Evolutionary conservation across 2,888 invertebrate species (phyloP).

Genomic region (Norana najaformis): DNA sequence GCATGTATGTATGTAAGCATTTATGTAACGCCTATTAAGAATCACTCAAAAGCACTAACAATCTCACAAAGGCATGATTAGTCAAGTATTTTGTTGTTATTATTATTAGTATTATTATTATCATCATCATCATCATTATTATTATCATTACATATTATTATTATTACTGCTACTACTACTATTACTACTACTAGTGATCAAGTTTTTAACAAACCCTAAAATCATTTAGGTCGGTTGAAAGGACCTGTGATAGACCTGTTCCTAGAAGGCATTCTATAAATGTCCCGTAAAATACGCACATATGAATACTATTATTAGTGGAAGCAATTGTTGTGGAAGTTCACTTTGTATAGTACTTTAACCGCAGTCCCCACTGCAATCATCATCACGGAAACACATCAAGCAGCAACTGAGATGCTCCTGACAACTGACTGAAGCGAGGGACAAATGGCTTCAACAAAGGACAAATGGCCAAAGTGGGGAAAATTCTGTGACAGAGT

Average conservation of each 20-base stretch:
- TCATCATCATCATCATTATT: not conserved
- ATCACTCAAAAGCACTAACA: too few species aligned
- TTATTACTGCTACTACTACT: too few species aligned
- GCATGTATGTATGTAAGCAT: not conserved
- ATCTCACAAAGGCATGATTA: too few species aligned
- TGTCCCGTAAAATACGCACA: not conserved
- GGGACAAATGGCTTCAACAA: too few species aligned
- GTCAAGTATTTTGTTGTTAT: not conserved
- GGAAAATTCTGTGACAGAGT: not conserved
- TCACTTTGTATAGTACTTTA: not conserved
- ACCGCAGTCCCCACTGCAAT: not conserved
- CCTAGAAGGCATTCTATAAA: too few species aligned
- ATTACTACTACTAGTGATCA: too few species aligned
- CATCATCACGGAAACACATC: not conserved
- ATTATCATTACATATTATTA: not conserved
- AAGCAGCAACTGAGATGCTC: not conserved
- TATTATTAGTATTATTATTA: not conserved
- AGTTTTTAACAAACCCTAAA: too few species aligned
- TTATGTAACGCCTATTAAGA: not conserved
- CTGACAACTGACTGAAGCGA: too few species aligned
- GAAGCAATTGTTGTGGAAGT: not conserved
- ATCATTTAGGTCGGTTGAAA: too few species aligned
- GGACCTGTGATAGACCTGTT: too few species aligned
- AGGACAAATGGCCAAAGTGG: not conserved
- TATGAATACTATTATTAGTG: not conserved